Conservation (phyloP, 2,797 vertebrate genomes). For the Cheirogaleus major region DNA sequence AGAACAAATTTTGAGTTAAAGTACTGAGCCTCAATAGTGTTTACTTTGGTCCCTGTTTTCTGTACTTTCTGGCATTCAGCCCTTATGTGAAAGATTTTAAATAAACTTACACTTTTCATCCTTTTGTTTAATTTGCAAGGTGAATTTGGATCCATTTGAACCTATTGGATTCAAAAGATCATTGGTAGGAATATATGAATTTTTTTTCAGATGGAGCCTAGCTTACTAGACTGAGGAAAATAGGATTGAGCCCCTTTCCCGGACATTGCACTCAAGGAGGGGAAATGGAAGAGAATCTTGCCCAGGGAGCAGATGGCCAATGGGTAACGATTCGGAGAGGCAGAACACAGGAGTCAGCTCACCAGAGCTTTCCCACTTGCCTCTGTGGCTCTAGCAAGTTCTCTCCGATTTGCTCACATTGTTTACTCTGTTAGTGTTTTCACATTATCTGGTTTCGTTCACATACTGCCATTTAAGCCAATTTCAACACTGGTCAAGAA, state of each 20-base stretch:
- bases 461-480: not conserved
- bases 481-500: not conserved
- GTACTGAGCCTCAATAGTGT: not conserved
- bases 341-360: not conserved
- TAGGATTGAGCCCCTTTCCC: not conserved
- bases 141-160: constrained; percentile 30
- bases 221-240: not conserved
- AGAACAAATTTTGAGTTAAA: constrained; percentile 14
- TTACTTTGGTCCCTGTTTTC: not conserved
- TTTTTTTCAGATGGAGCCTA: not conserved
- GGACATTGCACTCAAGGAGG: not conserved
- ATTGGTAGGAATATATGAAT: not conserved
- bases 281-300: not conserved
- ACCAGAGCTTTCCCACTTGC: not conserved
- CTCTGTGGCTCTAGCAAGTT: not conserved
- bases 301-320: not conserved
- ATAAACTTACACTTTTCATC: not conserved
- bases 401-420: not conserved
- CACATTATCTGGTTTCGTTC: not conserved
- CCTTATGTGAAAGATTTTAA: not conserved
- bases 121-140: not conserved
- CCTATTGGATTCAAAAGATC: constrained; percentile 11
- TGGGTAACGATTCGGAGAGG: not conserved
- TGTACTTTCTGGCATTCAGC: not conserved
- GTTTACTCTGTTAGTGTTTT: not conserved